phyloP scores from a whole-genome alignment of 2,113 vertebrate genomes.

The Vulpes ferrilata region DNA sequence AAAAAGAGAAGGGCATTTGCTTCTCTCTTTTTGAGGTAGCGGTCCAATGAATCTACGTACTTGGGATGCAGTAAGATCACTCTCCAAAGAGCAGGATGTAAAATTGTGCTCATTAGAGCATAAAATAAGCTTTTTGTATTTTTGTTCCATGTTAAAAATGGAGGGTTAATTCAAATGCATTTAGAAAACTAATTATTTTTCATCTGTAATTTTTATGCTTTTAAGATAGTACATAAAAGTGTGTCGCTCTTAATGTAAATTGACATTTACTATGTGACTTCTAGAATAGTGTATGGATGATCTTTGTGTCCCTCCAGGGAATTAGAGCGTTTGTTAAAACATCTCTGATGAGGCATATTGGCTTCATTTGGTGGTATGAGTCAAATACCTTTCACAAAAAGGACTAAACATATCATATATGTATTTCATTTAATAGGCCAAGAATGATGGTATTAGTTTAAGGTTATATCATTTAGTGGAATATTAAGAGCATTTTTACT shows the following conservation, averaged over 20 bases:
- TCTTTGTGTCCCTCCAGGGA: background rate
- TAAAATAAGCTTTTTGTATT: slow-evolving; percentile 42
- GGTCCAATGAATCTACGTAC: background rate
- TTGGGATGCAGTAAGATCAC: background rate
- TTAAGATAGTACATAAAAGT: slow-evolving; percentile 30
- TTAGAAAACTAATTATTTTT: slow-evolving; percentile 58
- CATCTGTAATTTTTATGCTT: slow-evolving; percentile 27
- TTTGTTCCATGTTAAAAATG: slow-evolving; percentile 62
- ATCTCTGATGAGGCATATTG: background rate
- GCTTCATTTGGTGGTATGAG: background rate
- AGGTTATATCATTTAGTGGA: background rate
- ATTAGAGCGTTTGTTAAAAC: background rate
- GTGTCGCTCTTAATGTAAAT: slow-evolving; percentile 49
- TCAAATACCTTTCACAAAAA: slow-evolving; percentile 13
- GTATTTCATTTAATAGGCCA: background rate
- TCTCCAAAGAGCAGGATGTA: background rate
- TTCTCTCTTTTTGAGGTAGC: background rate
- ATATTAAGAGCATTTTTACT: background rate
- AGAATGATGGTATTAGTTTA: background rate
- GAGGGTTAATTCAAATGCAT: slow-evolving; percentile 54
- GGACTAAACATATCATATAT: background rate
- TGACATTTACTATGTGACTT: slow-evolving; percentile 11
- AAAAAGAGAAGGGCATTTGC: background rate
- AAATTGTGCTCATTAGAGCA: slow-evolving; percentile 42
- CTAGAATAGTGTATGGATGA: background rate